Evolutionary conservation across 2,888 invertebrate species (phyloP), one percentile per base, ranked within the genome.

Genomic region (Mechanitis messenoides): DNA sequence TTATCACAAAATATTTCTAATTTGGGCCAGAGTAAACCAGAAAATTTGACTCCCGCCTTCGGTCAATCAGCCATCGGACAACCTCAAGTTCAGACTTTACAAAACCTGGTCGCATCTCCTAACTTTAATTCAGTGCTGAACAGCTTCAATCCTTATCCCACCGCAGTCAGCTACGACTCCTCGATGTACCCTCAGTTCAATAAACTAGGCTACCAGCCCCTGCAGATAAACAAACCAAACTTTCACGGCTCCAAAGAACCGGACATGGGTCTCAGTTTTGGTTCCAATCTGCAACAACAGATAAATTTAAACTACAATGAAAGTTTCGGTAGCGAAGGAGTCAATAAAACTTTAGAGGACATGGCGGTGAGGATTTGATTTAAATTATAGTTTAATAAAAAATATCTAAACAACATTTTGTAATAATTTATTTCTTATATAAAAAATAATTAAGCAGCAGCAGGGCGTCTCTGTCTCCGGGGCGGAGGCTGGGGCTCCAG

Each of bases 151-250:
- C 72, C 76, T 1, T 87, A 81, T 68, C 73, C 78, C 0, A 74
- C 83, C 0, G 53, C 80, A 0, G 81, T 83, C 0, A 76, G 79
- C 5, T 89, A 87, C 66, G 89, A 89, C 65, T 78, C 88, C 0
- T 73, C 83, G 0, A 86, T 88, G 88, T 89, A 88, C 71, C 87
- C 88, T 0, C 87, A 87, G 69, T 89, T 88, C 64, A 81, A 73
- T 61, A 85, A 83, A 64, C 59, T 81, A 2, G 72, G 74, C 1
- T 87, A 81, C 69, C 83, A 79, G 61, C 83, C 82, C 1, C 45
- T 80, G 63, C 80, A 75, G 57, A 72, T 81, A 77, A 80, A 80
- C 4, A 84, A 85, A 61, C 77, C 77, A 0, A 65, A 63, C n/a
- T 81, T 74, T 63, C 77, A 75, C 60, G 74, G 67, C 60, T 74